Evolutionary conservation across 2,888 invertebrate species (phyloP), one percentile per base, ranked within the genome.

Genomic region (Leucania comma): DNA sequence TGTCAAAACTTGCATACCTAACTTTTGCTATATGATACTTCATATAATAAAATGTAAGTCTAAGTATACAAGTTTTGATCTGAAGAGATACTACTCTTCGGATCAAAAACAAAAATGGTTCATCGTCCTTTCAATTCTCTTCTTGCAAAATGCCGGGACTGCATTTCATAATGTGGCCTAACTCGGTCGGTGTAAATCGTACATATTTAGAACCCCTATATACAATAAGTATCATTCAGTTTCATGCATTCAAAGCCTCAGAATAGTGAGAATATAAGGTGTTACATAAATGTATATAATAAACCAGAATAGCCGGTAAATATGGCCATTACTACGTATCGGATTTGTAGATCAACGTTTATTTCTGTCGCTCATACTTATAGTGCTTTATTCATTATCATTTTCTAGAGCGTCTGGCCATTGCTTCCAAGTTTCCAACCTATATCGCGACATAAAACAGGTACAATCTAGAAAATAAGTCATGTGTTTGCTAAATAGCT

Each of bases 231-330:
- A 42, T 54, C 29, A 80, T 50, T 42, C 10, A 75, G 42, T 59
- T 57, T 42, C 78, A 46, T 51, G 78, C 32, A 50, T 22, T 14
- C n/a, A 42, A 73, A 74, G 58, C 58, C 42, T 59, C 66, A 1
- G 65, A 75, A n/a, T 75, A 63, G 38, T 48, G 54, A 54, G 32
- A 50, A 29, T 54, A 59, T 59, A 50, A 12, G 80, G 53, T 59
- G 65, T 35, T 80, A n/a, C n/a, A n/a, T n/a, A n/a, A n/a, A n/a
- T n/a, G n/a, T 4, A 35, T 56, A 29, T 14, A 35, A 48, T 76
- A 29, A 66, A 48, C 38, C 3, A 64, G 1, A 14, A 14, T 46
- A 26, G 14, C 22, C 8, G 4, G 12, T 8, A 8, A 42, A 42
- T 42, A 20, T 20, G 6, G 42, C 17, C 42, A 42, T 42, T 38